Evolutionary conservation across 2,888 invertebrate species (phyloP), one percentile per base, ranked within the genome.

Genomic region (Noctua janthe): DNA sequence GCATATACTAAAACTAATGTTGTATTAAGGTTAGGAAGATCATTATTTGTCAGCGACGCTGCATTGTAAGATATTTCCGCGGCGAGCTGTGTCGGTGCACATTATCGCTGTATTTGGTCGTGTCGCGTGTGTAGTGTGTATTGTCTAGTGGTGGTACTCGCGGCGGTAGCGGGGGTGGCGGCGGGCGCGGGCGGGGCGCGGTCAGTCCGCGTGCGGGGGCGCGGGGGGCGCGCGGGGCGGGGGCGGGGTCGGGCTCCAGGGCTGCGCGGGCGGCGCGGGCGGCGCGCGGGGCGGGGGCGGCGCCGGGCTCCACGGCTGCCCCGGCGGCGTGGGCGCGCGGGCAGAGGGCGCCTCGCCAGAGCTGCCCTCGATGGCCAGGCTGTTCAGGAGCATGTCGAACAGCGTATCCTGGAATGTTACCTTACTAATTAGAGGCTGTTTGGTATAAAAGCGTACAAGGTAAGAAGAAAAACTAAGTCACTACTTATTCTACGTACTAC

Each of bases 381-480:
- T 96, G 92, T 94, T 95, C 71, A 97, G 91, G 54, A 97, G 91
- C 93, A 97, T 96, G 90, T 97, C 96, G 92, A 97, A 96, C 54
- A 97, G 91, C 35, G 95, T 95, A 87, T 96, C 97, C 97, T 97
- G 93, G 2, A 82, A 88, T n/a, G 1, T 23, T 17, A 69, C 3
- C 7, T 5, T 29, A 47, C 20, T 8, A 23, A 0, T 82, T 64
- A 62, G 0, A 35, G 6, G 7, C 1, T 10, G 10, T 2, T n/a
- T 29, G 39, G 6, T 15, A n/a, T 47, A 5, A n/a, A 43, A 43
- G 13, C 17, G 8, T 29, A 23, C 35, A 39, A 17, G 23, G 7
- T 47, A 59, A 35, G n/a, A n/a, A n/a, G n/a, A n/a, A n/a, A 64
- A 35, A 17, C n/a, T 39, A 20, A n/a, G 2, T 6, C 7, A 49